These are phyloP conservation scores for Platerodrilus igneus DNA, from an alignment of 2,888 invertebrate species.

Conservation along the genomic window DNA sequence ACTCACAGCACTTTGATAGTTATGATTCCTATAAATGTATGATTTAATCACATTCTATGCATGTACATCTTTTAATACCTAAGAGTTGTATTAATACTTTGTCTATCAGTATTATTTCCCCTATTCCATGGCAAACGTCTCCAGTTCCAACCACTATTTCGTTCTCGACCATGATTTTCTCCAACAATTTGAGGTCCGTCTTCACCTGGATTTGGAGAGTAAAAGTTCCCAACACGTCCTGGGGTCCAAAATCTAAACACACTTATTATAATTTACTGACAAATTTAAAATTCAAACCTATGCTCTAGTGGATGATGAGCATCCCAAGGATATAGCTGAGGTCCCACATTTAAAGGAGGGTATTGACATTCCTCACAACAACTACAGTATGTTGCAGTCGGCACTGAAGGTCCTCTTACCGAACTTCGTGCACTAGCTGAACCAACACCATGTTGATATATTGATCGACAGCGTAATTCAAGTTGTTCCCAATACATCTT, in stretches of 20 bases:
- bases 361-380: conserved; percentile 70
- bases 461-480: conserved; percentile 75
- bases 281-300: conserved; percentile 29
- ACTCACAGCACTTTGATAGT: conserved; percentile 60
- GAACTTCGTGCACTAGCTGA: conserved; percentile 44
- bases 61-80: conserved; percentile 30
- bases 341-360: conserved; percentile 52
- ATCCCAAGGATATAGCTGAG: conserved; percentile 57
- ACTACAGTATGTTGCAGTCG: conserved; percentile 53
- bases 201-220: conserved; percentile 77
- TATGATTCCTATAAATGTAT: conserved; percentile 42
- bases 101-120: conserved; percentile 48
- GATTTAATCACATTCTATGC: conserved; percentile 27
- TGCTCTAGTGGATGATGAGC: conserved; percentile 45
- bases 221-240: conserved; percentile 73
- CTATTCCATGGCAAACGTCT: conserved; percentile 69
- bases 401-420: conserved; percentile 47
- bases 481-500: conserved; percentile 94
- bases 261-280: conserved; percentile 12
- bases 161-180: conserved; percentile 36
- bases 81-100: conserved; percentile 33
- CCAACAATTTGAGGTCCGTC: conserved; percentile 39
- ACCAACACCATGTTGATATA: conserved; percentile 57
- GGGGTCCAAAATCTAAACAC: conserved; percentile 54
- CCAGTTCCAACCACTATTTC: conserved; percentile 60